These are phyloP conservation scores for Plemyria rubiginata DNA, from an alignment of 2,888 invertebrate genomes.

Conservation along the genomic window DNA sequence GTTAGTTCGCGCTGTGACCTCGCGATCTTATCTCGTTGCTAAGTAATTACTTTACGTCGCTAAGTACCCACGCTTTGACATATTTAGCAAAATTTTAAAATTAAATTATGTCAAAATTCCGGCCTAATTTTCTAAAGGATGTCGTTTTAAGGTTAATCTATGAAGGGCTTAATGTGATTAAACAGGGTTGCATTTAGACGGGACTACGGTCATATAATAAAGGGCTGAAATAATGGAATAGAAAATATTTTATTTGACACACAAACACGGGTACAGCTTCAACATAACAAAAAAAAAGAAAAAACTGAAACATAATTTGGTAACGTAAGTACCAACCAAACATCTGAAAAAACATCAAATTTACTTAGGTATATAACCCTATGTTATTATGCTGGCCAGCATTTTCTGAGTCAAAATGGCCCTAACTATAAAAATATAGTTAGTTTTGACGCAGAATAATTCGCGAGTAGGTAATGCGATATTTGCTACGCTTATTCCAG, in stretches of 20 bases:
- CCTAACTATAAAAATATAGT: too few species aligned
- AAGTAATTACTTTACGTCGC: slow-evolving; percentile 49
- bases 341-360: too few species aligned
- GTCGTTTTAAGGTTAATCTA: slow-evolving; percentile 42
- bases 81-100: slow-evolving; percentile 47
- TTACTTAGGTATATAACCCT: too few species aligned
- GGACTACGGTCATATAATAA: slow-evolving; percentile 3
- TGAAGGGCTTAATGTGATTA: slow-evolving; percentile 37
- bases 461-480: not conserved
- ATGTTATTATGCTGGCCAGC: too few species aligned
- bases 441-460: too few species aligned
- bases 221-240: too few species aligned
- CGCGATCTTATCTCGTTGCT: slow-evolving; percentile 37
- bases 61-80: slow-evolving; percentile 38
- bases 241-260: too few species aligned
- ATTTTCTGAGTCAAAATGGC: too few species aligned
- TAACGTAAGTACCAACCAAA: too few species aligned
- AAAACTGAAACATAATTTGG: too few species aligned
- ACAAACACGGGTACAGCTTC: too few species aligned
- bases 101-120: slow-evolving; percentile 49
- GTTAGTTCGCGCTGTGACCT: slow-evolving; percentile 12
- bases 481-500: not conserved
- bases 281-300: too few species aligned
- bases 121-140: slow-evolving; percentile 39
- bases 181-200: slow-evolving; percentile 32